Evolutionary conservation across 2,797 vertebrate species (phyloP), one percentile per base, ranked within the genome.

Genomic region (Anabacerthia variegaticeps): DNA sequence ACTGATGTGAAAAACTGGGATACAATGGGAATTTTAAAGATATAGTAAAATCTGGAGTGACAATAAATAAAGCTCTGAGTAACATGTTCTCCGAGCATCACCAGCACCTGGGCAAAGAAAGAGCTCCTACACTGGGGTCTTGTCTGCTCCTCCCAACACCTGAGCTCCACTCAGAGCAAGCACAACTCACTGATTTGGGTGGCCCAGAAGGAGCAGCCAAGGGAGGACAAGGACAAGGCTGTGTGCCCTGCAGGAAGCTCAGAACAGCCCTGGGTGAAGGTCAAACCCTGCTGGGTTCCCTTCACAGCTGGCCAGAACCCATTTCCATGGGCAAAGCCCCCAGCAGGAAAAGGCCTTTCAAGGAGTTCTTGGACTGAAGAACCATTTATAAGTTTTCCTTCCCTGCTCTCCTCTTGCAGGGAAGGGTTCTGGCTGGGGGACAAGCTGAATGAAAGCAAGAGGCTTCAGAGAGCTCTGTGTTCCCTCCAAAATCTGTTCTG

Each of bases 401-500:
- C 69, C 34, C 23, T 49, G 52, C 49, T 89, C 52, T 74, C 17
- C 54, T 56, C 76, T 78, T 30, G 21, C 67, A 78, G 41, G 48
- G 32, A 48, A 81, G 32, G 68, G 34, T 36, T 84, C 74, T 87
- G 81, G 67, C 93, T 78, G 37, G 56, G 80, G 73, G 73, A 84
- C 28, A 58, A 79, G 69, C 2, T 0, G 4, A 85, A 77, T 23
- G 41, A 83, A 93, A 92, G 79, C 52, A 39, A 49, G 85, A 94
- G 66, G 62, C 73, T 88, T 67, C 91, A 75, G 85, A 84, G 76
- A 78, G n/a, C 55, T 48, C 43, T 46, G 79, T 41, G 68, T 12
- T 89, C 80, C 79, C 88, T 75, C 88, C 77, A 59, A 74, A 51
- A 88, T 62, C 94, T 96, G 85, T 85, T 84, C 94, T 86, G 81